Conservation (phyloP, 2,888 invertebrate species). For the Limnephilus auricula region DNA sequence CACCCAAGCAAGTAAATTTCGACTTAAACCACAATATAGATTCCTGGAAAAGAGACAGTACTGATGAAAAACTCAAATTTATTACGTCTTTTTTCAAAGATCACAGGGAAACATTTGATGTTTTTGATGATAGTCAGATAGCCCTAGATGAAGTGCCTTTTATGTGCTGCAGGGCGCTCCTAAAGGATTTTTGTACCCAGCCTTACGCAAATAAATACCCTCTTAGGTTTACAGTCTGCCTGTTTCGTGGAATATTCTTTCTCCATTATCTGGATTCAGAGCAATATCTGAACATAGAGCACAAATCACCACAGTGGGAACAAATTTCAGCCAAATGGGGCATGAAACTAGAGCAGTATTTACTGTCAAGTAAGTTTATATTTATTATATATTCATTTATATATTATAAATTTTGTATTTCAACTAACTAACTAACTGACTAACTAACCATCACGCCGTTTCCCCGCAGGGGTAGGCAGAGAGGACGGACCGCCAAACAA, state of each 20-base stretch:
- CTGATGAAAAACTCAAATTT: slow-evolving; percentile 74
- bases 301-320: slow-evolving; percentile 75
- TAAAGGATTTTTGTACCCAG: slow-evolving; percentile 82
- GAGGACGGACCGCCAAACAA: no score
- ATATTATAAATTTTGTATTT: no score
- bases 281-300: slow-evolving; percentile 72
- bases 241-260: slow-evolving; percentile 82
- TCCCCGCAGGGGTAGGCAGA: no score
- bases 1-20: slow-evolving; percentile 71
- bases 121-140: slow-evolving; percentile 54
- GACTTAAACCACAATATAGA: slow-evolving; percentile 75
- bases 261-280: slow-evolving; percentile 83
- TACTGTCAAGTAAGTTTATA: slow-evolving; percentile 78
- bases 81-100: slow-evolving; percentile 77
- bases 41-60: slow-evolving; percentile 70
- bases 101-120: slow-evolving; percentile 69
- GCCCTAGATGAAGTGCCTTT: slow-evolving; percentile 74
- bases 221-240: slow-evolving; percentile 83
- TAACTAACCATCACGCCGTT: no score
- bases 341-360: slow-evolving; percentile 87
- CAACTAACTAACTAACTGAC: no score
- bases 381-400: no score
- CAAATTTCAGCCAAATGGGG: slow-evolving; percentile 82
- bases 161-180: slow-evolving; percentile 83
- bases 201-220: slow-evolving; percentile 82